phyloP scores from a whole-genome alignment of 2,797 vertebrate genomes.

The Nothura maculosa region DNA sequence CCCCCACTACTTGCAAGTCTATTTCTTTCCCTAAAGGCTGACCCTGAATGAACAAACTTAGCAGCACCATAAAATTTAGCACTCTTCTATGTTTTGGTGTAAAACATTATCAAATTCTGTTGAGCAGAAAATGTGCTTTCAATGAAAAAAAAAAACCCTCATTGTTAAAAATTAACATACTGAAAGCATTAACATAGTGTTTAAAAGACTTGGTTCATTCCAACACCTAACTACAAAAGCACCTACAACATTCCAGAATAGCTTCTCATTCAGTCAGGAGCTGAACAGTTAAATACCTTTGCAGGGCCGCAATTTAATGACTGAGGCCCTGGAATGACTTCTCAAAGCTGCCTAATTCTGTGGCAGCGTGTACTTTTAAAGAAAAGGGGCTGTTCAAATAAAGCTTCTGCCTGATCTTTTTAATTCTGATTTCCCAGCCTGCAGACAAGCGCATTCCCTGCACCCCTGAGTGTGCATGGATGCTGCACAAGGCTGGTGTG shows the following conservation, averaged over 20 bases:
- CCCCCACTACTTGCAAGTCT: background rate
- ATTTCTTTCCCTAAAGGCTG: background rate
- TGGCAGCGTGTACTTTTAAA: background rate
- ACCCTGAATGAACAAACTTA: background rate
- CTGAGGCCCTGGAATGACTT: background rate
- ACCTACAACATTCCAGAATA: slow-evolving; percentile 32
- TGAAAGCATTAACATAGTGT: slow-evolving; percentile 22
- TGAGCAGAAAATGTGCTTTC: slow-evolving; percentile 8
- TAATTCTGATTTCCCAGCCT: background rate
- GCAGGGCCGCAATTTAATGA: slow-evolving; percentile 49
- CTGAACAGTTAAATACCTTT: slow-evolving; percentile 51
- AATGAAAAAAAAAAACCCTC: background rate
- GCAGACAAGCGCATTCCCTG: background rate
- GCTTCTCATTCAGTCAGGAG: slow-evolving; percentile 10
- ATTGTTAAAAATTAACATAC: slow-evolving; percentile 51
- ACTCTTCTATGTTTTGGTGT: background rate
- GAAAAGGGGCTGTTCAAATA: background rate
- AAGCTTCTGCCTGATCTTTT: background rate
- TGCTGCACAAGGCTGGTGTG: background rate
- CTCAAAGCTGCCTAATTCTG: slow-evolving; percentile 18
- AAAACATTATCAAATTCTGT: background rate
- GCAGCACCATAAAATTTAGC: background rate
- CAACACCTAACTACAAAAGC: slow-evolving; percentile 34
- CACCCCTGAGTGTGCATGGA: background rate
- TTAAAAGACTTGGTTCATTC: slow-evolving; percentile 34